Evolutionary conservation across 53 echinoderm and acorn worm genomes (phyloP).

Genomic region (Zoroaster sp.): DNA sequence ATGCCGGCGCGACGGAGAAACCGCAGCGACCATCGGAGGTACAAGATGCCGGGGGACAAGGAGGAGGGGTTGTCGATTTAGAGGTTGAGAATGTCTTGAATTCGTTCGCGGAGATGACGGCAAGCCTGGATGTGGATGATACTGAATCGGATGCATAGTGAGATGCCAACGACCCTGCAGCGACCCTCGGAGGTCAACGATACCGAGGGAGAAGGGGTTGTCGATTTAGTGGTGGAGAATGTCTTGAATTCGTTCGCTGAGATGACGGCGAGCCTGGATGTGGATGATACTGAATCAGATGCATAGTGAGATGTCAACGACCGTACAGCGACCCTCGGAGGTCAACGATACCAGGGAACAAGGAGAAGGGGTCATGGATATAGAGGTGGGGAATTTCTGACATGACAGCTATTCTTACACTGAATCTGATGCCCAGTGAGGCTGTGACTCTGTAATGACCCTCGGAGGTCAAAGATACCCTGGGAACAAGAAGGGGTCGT

Average conservation of each 20-base stretch:
- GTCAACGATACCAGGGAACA: neutral
- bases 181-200: neutral
- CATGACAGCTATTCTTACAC: no score
- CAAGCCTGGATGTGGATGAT: neutral
- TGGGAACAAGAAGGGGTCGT: neutral
- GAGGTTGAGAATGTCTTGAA: neutral
- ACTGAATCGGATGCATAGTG: neutral
- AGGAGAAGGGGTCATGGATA: neutral
- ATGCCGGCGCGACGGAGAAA: neutral
- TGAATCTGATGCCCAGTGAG: neutral
- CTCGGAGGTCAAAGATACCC: no score
- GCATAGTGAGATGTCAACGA: neutral
- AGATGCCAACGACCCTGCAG: neutral
- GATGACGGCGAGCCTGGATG: constrained; percentile 3
- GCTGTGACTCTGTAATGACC: no score
- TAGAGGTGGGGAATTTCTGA: neutral
- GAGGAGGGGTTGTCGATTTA: no score
- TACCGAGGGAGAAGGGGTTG: neutral
- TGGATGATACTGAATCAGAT: neutral
- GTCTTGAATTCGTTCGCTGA: neutral
- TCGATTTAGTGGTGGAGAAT: constrained; percentile 1
- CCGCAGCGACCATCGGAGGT: neutral
- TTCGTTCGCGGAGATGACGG: neutral
- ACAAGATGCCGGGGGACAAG: neutral
- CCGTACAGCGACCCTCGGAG: neutral